Evolutionary conservation across 2,888 invertebrate genomes (phyloP).

Genomic region (Pasiphila rectangulata): DNA sequence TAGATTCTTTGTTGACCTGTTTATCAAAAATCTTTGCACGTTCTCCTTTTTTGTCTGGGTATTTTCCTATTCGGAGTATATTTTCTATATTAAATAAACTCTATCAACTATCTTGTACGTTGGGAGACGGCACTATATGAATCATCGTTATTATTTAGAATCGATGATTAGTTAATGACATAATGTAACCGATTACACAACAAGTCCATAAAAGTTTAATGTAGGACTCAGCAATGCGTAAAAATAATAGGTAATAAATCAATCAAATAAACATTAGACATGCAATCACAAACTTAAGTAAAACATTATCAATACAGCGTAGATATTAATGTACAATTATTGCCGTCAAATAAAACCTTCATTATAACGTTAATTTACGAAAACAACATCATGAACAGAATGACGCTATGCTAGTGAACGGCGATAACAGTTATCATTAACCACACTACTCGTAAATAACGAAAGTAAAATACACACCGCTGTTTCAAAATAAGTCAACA

Average conservation of each 20-base stretch:
- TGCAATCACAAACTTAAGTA: neutral
- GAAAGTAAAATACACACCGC: slow-evolving; percentile 27
- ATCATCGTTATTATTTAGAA: too few species aligned
- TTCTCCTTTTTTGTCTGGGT: too few species aligned
- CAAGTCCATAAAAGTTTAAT: neutral
- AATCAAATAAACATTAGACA: slow-evolving; percentile 5
- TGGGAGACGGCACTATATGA: too few species aligned
- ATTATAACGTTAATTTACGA: slow-evolving; percentile 39
- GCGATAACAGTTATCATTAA: slow-evolving; percentile 43
- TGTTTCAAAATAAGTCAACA: slow-evolving; percentile 14
- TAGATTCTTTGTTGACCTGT: too few species aligned
- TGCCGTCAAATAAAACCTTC: slow-evolving; percentile 31
- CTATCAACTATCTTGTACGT: too few species aligned
- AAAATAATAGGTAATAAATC: slow-evolving; percentile 1
- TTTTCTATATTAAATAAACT: too few species aligned
- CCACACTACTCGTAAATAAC: slow-evolving; percentile 15
- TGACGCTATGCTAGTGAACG: too few species aligned
- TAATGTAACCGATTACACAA: neutral
- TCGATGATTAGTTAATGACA: too few species aligned
- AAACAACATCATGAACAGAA: slow-evolving; percentile 44
- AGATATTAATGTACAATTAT: too few species aligned
- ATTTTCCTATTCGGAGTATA: too few species aligned
- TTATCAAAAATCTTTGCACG: too few species aligned
- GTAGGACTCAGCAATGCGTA: too few species aligned
- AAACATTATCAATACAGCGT: neutral